Conservation (phyloP, 1,140 invertebrate species). For the Phenacoccus solenopsis region DNA sequence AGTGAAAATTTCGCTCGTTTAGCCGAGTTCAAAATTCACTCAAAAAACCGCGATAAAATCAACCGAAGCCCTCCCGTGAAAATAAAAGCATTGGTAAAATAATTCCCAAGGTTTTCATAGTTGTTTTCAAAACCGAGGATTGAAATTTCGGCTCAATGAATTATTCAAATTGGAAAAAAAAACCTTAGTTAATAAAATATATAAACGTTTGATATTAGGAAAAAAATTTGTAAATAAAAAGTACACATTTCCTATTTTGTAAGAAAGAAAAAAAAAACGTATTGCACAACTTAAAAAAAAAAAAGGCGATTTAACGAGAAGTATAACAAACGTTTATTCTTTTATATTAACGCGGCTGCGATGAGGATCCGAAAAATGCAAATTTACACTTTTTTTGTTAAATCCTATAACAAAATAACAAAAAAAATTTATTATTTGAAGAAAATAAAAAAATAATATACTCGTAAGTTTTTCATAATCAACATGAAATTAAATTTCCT, state of each 20-base stretch:
- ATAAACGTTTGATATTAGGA: not conserved
- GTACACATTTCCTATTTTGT: not conserved
- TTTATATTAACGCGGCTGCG: not conserved
- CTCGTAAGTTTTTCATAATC: too few relatives aligned
- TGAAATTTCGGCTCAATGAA: not conserved
- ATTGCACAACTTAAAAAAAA: conserved; percentile 3
- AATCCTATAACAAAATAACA: conserved; percentile 1
- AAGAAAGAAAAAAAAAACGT: not conserved
- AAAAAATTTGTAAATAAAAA: not conserved
- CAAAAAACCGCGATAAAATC: too few relatives aligned
- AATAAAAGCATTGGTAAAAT: too few relatives aligned
- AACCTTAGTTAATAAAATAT: not conserved
- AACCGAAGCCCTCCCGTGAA: too few relatives aligned
- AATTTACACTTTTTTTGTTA: not conserved
- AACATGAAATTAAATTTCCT: too few relatives aligned
- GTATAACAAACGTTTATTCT: not conserved
- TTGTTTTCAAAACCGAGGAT: not conserved
- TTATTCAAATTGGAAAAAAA: not conserved
- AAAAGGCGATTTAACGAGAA: not conserved
- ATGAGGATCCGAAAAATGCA: not conserved
- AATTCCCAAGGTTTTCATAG: too few relatives aligned
- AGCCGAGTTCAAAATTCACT: too few relatives aligned
- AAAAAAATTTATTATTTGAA: not conserved
- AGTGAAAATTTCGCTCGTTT: too few relatives aligned
- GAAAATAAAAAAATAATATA: too few relatives aligned